phyloP scores from a whole-genome alignment of 2,888 invertebrate genomes.

The Spisula subtruncata region DNA sequence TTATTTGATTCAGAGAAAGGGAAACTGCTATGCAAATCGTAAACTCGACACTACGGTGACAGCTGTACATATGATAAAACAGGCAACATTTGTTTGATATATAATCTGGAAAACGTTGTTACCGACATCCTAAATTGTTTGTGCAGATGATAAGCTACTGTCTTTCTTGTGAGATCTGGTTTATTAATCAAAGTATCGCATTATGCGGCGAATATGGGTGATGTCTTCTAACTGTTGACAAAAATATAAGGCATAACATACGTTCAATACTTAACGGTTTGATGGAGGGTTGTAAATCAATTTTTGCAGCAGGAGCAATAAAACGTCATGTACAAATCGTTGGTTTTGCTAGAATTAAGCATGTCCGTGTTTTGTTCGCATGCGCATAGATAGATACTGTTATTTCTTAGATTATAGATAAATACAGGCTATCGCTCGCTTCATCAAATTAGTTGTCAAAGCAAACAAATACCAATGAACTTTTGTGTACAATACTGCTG shows the following conservation, averaged over 20 bases:
- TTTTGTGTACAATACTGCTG: neutral
- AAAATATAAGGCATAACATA: no score
- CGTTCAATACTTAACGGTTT: no score
- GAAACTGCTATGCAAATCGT: neutral
- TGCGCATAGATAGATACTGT: neutral
- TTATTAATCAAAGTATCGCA: neutral
- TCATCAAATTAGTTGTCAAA: constrained; percentile 45
- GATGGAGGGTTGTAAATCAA: no score
- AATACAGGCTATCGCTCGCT: constrained; percentile 3
- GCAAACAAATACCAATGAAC: constrained; percentile 27
- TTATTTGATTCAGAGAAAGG: neutral
- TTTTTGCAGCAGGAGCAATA: no score
- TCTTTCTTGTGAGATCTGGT: neutral
- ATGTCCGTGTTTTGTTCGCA: neutral
- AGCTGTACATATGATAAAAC: constrained; percentile 15
- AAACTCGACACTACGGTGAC: neutral
- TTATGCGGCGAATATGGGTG: neutral
- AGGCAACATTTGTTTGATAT: neutral
- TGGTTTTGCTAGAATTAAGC: neutral
- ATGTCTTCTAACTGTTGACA: neutral
- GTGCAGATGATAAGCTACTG: no score
- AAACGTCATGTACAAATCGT: no score
- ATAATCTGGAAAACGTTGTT: neutral
- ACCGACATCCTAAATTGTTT: no score
- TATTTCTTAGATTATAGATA: constrained; percentile 15